These are phyloP conservation scores for Euclidia mi DNA, from an alignment of 2,888 invertebrate species.

Conservation along the genomic window DNA sequence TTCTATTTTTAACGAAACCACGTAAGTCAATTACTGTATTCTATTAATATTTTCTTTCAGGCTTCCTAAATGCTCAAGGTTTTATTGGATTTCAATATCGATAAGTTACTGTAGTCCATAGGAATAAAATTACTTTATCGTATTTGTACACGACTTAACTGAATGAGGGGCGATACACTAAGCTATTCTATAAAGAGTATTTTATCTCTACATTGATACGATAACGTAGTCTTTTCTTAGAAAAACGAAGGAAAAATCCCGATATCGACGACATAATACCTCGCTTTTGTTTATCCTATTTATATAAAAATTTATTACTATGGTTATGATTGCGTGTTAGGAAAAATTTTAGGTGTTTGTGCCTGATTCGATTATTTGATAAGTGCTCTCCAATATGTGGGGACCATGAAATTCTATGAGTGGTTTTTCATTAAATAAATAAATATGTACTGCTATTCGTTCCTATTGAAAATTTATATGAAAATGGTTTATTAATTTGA, in stretches of 20 bases:
- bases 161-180: too few relatives aligned
- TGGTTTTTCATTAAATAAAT: constrained; percentile 13
- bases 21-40: too few relatives aligned
- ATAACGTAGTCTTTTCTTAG: neutral
- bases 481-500: too few relatives aligned
- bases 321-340: constrained; percentile 47
- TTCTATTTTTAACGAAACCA: too few relatives aligned
- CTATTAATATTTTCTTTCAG: too few relatives aligned
- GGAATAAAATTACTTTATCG: too few relatives aligned
- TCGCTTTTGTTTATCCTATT: constrained; percentile 18
- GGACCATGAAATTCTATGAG: constrained; percentile 33
- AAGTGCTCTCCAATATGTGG: constrained; percentile 39
- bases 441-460: neutral
- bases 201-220: neutral
- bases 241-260: neutral
- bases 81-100: too few relatives aligned
- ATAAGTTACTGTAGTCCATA: too few relatives aligned
- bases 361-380: constrained; percentile 55
- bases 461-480: neutral
- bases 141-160: too few relatives aligned
- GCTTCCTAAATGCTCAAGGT: too few relatives aligned
- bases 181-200: too few relatives aligned
- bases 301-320: constrained; percentile 35
- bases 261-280: constrained; percentile 1
- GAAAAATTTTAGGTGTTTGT: constrained; percentile 33